phyloP scores from a whole-genome alignment of 2,888 invertebrate species.

The Phalangium opilio region DNA sequence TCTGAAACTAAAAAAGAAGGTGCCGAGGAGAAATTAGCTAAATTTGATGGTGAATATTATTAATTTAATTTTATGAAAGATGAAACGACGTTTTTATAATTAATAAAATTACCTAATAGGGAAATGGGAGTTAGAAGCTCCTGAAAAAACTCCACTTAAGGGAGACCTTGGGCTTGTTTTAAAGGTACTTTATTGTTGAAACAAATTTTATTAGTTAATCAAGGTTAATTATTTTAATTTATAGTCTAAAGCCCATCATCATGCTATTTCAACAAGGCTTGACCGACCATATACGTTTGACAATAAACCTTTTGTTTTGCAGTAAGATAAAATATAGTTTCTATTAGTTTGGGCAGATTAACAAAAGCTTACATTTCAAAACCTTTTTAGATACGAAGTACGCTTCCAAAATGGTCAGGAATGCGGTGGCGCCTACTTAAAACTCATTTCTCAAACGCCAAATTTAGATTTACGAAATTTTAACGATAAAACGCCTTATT shows the following conservation, averaged over 20 bases:
- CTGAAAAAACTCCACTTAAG: slow-evolving; percentile 53
- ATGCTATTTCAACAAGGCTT: slow-evolving; percentile 70
- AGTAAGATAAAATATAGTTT: slow-evolving; percentile 41
- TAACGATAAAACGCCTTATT: slow-evolving; percentile 90
- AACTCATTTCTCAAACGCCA: slow-evolving; percentile 54
- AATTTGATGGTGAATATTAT: slow-evolving; percentile 15
- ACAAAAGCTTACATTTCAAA: background rate
- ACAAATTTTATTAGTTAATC: too few species aligned
- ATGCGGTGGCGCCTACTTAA: slow-evolving; percentile 96
- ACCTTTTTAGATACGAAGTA: slow-evolving; percentile 36
- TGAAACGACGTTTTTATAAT: background rate
- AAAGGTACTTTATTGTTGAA: slow-evolving; percentile 38
- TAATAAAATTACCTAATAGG: slow-evolving; percentile 30
- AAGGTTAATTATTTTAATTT: slow-evolving; percentile 18
- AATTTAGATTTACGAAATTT: slow-evolving; percentile 54
- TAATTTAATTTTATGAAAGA: background rate
- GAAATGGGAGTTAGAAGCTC: slow-evolving; percentile 56
- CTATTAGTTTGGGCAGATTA: too few species aligned
- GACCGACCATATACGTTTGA: slow-evolving; percentile 64
- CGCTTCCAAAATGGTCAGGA: slow-evolving; percentile 87
- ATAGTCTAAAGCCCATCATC: slow-evolving; percentile 81
- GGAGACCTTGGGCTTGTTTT: slow-evolving; percentile 76
- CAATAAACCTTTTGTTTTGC: slow-evolving; percentile 64
- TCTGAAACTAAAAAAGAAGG: slow-evolving; percentile 19
- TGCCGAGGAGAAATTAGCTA: slow-evolving; percentile 13